Base-by-base conservation (phyloP, 1,140 invertebrate species). In the Gerris buenoi region DNA sequence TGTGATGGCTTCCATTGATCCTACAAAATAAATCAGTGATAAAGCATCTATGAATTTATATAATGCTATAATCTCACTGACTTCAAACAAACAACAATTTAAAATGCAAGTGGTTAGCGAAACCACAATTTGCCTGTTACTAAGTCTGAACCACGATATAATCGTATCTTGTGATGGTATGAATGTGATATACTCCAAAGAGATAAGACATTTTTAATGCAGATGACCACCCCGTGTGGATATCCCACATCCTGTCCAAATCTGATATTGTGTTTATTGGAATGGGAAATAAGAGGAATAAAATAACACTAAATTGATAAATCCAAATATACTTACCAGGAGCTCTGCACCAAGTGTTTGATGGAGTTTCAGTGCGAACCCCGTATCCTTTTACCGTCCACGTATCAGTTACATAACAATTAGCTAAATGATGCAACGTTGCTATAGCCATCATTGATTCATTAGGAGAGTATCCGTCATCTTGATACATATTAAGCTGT, bases 1-100 rank as follows among this genome's bases (percentile, higher is more conserved):
- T 13, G 81, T 82, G 22, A 86, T 75, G 27, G 76, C 83, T 77
- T 90, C 87, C 1, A 83, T 76, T 0, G 82, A 80, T 27, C 85
- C 86, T 86, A 71, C 28, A 78, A 78, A 63, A 46, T 64, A 62
- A 68, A 69, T 10, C 60, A 2, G 33, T 46, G 18, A 46, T 5
- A 10, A 10, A 46, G 5, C 18, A 46, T 46, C 18, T 46, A 10
- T 46, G 33, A 18, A 46, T 18, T 5, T 46, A 46, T 10, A 46
- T 46, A 46, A 10, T 18, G 33, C 33, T 46, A 18, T 5, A 46
- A 5, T 18, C 5, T 5, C 18, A 10, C 18, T 18, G 33, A 18
- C 33, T 46, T 46, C 5, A 46, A 5, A 18, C 33, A 5, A 46
- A 10, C 33, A 46, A 10, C 33, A 46, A 46, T 18, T 10, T 10